A percentile compares a stretch with the other conserved stretches of the same genome.
These are phyloP conservation scores for Griposia aprilina DNA, from an alignment of 2,888 invertebrate species.

Conservation along the genomic window DNA sequence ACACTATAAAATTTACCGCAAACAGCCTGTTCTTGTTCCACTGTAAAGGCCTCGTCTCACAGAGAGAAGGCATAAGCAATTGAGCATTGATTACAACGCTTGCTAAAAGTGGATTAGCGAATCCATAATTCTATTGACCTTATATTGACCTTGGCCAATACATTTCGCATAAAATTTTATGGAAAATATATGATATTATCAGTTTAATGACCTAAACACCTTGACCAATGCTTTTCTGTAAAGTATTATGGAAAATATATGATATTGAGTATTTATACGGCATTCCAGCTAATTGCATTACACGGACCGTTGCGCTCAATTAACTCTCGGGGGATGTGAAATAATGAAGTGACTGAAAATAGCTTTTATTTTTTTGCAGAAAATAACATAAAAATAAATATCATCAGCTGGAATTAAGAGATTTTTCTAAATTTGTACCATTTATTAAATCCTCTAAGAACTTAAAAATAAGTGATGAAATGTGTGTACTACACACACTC, in stretches of 20 bases:
- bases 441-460: background rate
- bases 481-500: background rate
- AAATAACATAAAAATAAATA: too few relatives aligned
- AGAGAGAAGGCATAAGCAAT: background rate
- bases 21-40: background rate
- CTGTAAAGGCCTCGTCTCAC: background rate
- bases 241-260: background rate
- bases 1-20: too few relatives aligned
- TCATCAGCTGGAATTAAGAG: too few relatives aligned
- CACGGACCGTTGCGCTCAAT: conserved; percentile 23
- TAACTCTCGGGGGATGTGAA: conserved; percentile 3
- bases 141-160: background rate
- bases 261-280: background rate
- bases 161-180: background rate
- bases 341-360: conserved; percentile 15
- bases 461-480: background rate
- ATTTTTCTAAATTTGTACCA: background rate
- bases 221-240: background rate
- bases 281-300: conserved; percentile 28
- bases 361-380: background rate
- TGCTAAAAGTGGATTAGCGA: background rate
- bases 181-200: background rate
- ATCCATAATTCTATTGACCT: too few relatives aligned
- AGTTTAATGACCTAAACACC: background rate
- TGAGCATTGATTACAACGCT: background rate